These are phyloP conservation scores for rabbit (Oryctolagus cuniculus) DNA, from an alignment of 2,113 vertebrate species.

Conservation along the genomic window DNA sequence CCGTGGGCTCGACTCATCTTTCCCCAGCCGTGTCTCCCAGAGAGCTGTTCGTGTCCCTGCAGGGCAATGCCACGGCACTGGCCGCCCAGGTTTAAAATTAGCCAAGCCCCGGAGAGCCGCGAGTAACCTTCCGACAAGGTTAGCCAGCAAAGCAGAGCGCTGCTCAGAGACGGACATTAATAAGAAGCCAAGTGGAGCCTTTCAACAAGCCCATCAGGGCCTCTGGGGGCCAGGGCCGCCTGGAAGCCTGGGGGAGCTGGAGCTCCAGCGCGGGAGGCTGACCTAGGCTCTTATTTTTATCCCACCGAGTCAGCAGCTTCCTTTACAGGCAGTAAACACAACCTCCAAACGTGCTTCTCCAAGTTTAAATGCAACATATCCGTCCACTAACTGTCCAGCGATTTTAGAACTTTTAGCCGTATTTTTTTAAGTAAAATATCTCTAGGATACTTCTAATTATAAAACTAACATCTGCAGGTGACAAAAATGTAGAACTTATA, in stretches of 20 bases:
- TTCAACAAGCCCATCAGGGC: slow-evolving; percentile 75
- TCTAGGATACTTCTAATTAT: neutral
- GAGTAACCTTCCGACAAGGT: slow-evolving; percentile 83
- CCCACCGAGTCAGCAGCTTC: slow-evolving; percentile 55
- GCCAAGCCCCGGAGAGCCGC: slow-evolving; percentile 67
- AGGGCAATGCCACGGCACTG: slow-evolving; percentile 56
- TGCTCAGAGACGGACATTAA: slow-evolving; percentile 72
- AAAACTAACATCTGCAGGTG: neutral
- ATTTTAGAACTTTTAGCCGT: neutral
- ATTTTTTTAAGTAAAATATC: neutral
- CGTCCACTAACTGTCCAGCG: neutral
- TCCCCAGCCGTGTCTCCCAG: slow-evolving; percentile 72
- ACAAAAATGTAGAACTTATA: neutral
- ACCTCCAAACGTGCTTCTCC: neutral
- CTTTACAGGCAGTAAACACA: neutral
- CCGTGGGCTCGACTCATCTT: slow-evolving; percentile 71
- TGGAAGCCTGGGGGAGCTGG: neutral
- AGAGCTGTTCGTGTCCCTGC: slow-evolving; percentile 66
- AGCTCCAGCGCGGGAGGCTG: neutral
- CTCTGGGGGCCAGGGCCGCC: slow-evolving; percentile 50
- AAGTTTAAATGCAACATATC: slow-evolving; percentile 29
- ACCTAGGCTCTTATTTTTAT: slow-evolving; percentile 71
- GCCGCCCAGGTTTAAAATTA: slow-evolving; percentile 79
- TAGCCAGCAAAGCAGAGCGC: slow-evolving; percentile 66
- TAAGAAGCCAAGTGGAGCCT: slow-evolving; percentile 80